Conservation (phyloP, 2,888 invertebrate genomes). For the Malthinus flaveolus region DNA sequence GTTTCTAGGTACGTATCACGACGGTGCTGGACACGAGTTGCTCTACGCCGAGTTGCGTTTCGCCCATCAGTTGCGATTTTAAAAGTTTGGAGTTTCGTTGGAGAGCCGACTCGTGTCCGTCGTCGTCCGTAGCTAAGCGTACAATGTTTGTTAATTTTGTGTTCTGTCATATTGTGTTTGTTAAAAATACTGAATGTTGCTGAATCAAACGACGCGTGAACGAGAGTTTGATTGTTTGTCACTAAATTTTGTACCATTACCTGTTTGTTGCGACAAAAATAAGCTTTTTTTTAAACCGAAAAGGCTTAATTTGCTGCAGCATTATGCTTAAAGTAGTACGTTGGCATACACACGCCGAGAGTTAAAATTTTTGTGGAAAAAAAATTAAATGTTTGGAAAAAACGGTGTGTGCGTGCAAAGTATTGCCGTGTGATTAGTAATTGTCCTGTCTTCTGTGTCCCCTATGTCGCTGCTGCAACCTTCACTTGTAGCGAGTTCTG, state of each 20-base stretch:
- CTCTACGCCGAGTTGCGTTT: constrained; percentile 48
- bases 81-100: no score
- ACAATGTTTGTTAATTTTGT: constrained; percentile 45
- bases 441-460: constrained; percentile 65
- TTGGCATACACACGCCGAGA: constrained; percentile 33
- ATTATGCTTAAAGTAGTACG: constrained; percentile 48
- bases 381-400: constrained; percentile 4
- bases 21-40: constrained; percentile 56
- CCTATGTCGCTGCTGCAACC: constrained; percentile 68
- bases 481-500: constrained; percentile 89
- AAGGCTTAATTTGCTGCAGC: constrained; percentile 26
- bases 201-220: constrained; percentile 28
- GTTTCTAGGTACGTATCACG: constrained; percentile 54
- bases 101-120: constrained; percentile 56
- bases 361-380: no score
- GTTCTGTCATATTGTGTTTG: constrained; percentile 51
- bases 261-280: constrained; percentile 32
- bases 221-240: constrained; percentile 39
- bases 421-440: constrained; percentile 57
- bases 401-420: constrained; percentile 38
- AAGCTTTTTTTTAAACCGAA: constrained; percentile 3
- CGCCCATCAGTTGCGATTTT: no score
- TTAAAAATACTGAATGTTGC: constrained; percentile 38
- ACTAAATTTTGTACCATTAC: constrained; percentile 10
- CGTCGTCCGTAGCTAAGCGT: constrained; percentile 56